Evolutionary conservation across 2,888 invertebrate species (phyloP), one percentile per base, ranked within the genome.

Genomic region (Dusona sp.): DNA sequence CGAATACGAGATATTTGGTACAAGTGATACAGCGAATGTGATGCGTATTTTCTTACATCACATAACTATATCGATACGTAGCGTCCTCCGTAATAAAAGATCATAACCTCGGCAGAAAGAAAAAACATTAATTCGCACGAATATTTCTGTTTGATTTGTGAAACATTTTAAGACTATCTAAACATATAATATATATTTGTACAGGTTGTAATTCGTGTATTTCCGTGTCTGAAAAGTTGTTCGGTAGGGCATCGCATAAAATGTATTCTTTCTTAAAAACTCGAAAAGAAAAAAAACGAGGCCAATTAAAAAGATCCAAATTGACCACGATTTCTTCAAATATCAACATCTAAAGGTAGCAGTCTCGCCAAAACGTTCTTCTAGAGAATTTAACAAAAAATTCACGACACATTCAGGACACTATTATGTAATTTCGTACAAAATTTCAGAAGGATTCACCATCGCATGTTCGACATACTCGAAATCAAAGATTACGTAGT

Each of bases 11-110:
- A 68, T 70, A 29, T 48, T 70, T 70, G 7, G 45, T 70, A 25
- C 45, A 45, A 13, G 48, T 70, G 19, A 25, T 70, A n/a, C 29
- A 70, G 68, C 68, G 48, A 29, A 45, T 70, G 45, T 45, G 25
- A 68, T 25, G 16, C 25, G 19, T 61, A 11, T 70, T 19, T 45
- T 22, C 1, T 48, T 8, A 19, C 48, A 48, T 70, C 48, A 29
- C 48, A 45, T 70, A 48, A 16, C 70, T 29, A 48, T 19, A 29
- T 45, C 19, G 29, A 70, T 29, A 19, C 29, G 38, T 22, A 68
- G 22, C 38, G n/a, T 22, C 19, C 13, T 48, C 25, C 70, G 29
- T 33, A 48, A 70, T 13, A 25, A 48, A 48, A 48, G 70, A 19
- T 48, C 61, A 29, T 16, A 29, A 61, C 61, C 61, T 29, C 29